Base-by-base conservation (phyloP, 2,888 invertebrate genomes). In the Andrena minutula region DNA sequence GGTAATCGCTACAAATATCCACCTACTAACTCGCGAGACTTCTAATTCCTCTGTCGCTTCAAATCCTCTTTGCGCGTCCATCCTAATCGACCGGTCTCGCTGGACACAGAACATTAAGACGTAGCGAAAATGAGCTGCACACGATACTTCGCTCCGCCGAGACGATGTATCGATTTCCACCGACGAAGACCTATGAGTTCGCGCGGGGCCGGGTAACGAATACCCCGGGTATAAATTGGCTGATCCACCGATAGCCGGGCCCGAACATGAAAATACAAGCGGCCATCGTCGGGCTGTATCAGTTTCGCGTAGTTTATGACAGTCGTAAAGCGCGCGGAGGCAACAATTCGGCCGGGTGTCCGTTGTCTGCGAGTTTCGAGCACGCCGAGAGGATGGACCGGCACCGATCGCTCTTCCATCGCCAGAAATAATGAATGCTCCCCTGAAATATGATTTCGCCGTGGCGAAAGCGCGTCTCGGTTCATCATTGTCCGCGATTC, bases 291-390 rank as follows among this genome's bases (percentile, higher is more conserved):
- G 80, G 8, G 74, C 61, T 79, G 81, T 84, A 86, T 86, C 86
- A 82, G 86, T 84, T 82, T 79, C 84, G 80, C 63, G 66, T 82
- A 58, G 86, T 86, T 86, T 86, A 86, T 86, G 80, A 76, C 75
- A 72, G 75, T 80, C 86, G 78, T 86, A 86, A 86, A 86, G 56
- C 78, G 73, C 16, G 35, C 47, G 49, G 56, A 32, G 49, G 41
- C 82, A 79, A 75, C 86, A 72, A 79, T 81, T 86, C 83, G 73
- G 71, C 32, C 72, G 3, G 60, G 70, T 56, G 47, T 23, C 35
- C 56, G 63, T 26, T 23, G 23, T 6, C 8, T 12, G 32, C 63
- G 10, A 23, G 30, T 26, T 66, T 64, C 64, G 63, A 63, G 28
- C 16, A 5, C 12, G 28, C 30, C 3, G 47, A n/a, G 10, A 66